A percentile compares a stretch with the other conserved stretches of the same genome.
phyloP scores from a whole-genome alignment of 2,888 invertebrate species.

The Noctua pronuba region DNA sequence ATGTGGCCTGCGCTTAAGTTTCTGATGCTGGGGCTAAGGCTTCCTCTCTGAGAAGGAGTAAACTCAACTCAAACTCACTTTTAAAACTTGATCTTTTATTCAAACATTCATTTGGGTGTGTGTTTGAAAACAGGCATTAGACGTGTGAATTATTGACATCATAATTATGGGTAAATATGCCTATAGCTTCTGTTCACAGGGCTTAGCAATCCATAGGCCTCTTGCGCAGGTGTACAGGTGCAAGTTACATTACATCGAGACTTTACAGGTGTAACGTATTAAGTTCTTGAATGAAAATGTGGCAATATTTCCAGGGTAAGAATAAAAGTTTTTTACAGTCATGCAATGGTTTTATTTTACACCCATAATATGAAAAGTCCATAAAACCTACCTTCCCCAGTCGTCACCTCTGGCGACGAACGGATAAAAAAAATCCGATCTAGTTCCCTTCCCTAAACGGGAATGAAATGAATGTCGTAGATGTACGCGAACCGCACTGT shows the following conservation, averaged over 20 bases:
- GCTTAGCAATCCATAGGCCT: too few species aligned
- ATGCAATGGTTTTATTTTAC: slow-evolving; percentile 47
- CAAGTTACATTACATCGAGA: not conserved
- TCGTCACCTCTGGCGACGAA: too few species aligned
- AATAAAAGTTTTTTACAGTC: slow-evolving; percentile 43
- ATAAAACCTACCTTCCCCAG: not conserved
- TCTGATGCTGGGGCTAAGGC: not conserved
- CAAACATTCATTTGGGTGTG: not conserved
- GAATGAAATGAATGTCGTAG: too few species aligned
- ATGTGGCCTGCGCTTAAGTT: not conserved
- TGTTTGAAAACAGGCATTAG: not conserved
- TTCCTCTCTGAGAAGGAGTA: not conserved
- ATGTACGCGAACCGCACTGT: too few species aligned
- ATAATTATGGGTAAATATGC: not conserved
- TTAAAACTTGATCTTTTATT: too few species aligned
- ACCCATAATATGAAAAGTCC: not conserved
- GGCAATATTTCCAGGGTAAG: slow-evolving; percentile 25
- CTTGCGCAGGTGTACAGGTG: not conserved
- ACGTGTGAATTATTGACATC: not conserved
- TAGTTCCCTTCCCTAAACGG: too few species aligned
- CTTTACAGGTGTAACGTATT: not conserved
- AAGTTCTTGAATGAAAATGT: not conserved
- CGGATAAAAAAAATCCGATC: too few species aligned
- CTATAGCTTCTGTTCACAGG: not conserved
- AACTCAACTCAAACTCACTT: too few species aligned